Percentiles rank a stretch among this genome's conserved stretches.
These are phyloP conservation scores for Emydoidea blandingii DNA, from an alignment of 2,797 vertebrate species.

Conservation along the genomic window DNA sequence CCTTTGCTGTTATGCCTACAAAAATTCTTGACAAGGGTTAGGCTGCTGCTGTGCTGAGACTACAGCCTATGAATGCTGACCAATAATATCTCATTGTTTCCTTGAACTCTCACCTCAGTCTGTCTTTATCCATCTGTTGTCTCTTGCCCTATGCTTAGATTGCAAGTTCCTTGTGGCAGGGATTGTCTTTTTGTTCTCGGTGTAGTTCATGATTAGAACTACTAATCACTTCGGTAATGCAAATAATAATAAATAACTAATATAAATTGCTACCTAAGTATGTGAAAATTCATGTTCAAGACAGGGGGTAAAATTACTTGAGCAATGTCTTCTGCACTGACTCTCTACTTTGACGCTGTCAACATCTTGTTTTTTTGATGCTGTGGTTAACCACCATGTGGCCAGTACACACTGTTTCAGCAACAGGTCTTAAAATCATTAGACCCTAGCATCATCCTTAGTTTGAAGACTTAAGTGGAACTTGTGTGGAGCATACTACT, in stretches of 20 bases:
- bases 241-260: not conserved
- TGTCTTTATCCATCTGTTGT: not conserved
- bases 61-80: no score
- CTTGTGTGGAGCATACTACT: accelerated
- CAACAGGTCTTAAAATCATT: not conserved
- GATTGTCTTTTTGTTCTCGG: not conserved
- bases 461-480: not conserved
- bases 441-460: not conserved
- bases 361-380: not conserved
- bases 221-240: not conserved
- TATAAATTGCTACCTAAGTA: not conserved
- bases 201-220: not conserved
- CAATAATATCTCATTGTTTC: not conserved
- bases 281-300: not conserved
- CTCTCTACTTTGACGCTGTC: not conserved
- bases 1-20: not conserved
- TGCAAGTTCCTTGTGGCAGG: not conserved
- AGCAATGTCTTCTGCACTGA: not conserved
- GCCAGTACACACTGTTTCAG: not conserved
- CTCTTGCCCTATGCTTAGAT: not conserved
- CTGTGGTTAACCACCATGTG: not conserved
- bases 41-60: not conserved
- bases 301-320: not conserved
- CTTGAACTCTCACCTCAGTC: not conserved
- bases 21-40: not conserved